Conservation (phyloP, 1,140 invertebrate species). For the Formica exsecta region DNA sequence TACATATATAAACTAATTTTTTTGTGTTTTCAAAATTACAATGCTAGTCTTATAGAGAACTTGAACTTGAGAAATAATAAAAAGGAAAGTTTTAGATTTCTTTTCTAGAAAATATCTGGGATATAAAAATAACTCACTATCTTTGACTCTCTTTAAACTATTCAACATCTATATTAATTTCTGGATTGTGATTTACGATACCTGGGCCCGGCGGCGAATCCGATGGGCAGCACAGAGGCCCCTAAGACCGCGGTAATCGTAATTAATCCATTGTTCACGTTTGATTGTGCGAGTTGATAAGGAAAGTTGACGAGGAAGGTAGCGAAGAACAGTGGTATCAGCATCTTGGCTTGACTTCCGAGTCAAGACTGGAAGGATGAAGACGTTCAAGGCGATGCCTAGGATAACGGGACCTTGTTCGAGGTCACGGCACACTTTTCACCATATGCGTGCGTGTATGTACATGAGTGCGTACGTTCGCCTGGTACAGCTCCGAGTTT, state of each 20-base stretch:
- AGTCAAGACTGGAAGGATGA: conserved; percentile 83
- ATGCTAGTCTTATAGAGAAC: background rate
- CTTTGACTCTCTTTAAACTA: background rate
- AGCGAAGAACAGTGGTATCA: conserved; percentile 80
- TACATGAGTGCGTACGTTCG: background rate
- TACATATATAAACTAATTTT: background rate
- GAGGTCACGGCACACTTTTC: conserved; percentile 86
- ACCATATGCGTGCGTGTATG: conserved; percentile 1
- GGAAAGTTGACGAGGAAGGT: conserved; percentile 74
- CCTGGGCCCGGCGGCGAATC: conserved; percentile 82
- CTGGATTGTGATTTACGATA: conserved; percentile 49
- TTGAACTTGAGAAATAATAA: conserved; percentile 2
- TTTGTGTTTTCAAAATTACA: background rate
- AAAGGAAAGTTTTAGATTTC: background rate
- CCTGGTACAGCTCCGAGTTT: conserved; percentile 50
- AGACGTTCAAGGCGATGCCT: conserved; percentile 78
- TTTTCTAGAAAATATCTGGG: background rate
- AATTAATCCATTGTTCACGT: conserved; percentile 72
- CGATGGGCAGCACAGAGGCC: conserved; percentile 74
- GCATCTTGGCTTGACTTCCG: conserved; percentile 84
- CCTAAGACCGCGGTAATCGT: conserved; percentile 75
- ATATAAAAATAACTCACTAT: background rate
- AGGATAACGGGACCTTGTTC: conserved; percentile 85
- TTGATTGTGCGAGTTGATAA: conserved; percentile 68
- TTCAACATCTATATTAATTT: background rate